These are phyloP conservation scores for Drosophila murphyi DNA, from an alignment of 1,140 invertebrate genomes.

Conservation along the genomic window DNA sequence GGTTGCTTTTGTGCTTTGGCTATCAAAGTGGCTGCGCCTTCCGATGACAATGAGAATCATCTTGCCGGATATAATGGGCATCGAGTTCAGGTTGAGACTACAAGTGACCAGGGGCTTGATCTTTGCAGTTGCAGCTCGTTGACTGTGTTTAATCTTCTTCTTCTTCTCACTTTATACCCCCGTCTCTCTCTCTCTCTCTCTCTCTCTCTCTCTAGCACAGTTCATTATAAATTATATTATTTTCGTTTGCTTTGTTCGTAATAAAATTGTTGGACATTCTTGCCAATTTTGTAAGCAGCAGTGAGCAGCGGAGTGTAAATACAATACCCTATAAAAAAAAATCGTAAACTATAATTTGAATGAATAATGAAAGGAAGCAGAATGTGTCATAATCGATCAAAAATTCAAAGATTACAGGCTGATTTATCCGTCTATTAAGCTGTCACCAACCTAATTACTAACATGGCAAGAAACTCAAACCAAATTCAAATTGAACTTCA, in stretches of 20 bases:
- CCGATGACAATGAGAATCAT: slow-evolving; percentile 14
- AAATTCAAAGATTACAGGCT: not conserved
- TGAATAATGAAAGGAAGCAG: not conserved
- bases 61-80: slow-evolving; percentile 2
- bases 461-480: too few relatives aligned
- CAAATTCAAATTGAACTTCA: too few relatives aligned
- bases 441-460: too few relatives aligned
- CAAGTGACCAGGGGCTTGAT: too few relatives aligned
- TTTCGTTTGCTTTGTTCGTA: slow-evolving; percentile 12
- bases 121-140: too few relatives aligned
- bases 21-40: slow-evolving; percentile 6
- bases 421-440: too few relatives aligned
- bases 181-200: not conserved
- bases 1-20: slow-evolving; percentile 47
- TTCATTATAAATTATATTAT: not conserved
- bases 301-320: too few relatives aligned
- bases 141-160: not conserved
- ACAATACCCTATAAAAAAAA: too few relatives aligned
- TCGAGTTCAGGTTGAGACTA: not conserved
- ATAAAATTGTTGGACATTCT: slow-evolving; percentile 62
- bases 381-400: not conserved
- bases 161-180: not conserved
- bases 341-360: too few relatives aligned
- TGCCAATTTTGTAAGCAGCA: not conserved
- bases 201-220: not conserved